These are phyloP conservation scores for Poeciliopsis gracilis DNA, from an alignment of 2,797 vertebrate species.

Conservation along the genomic window DNA sequence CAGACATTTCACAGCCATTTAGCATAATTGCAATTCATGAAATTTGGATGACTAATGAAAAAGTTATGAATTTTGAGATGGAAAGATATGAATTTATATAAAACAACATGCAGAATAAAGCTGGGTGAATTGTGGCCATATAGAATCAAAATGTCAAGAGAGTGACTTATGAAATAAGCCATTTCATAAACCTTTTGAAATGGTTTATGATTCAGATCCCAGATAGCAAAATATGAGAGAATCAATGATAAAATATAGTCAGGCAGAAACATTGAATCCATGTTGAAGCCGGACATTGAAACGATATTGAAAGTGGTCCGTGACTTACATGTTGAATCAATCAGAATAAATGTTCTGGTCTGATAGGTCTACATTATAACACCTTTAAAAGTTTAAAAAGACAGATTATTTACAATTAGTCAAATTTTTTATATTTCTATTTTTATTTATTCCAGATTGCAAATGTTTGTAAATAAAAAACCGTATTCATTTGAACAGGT, in stretches of 20 bases:
- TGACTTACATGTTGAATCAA: too few species aligned
- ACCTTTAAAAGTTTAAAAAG: too few species aligned
- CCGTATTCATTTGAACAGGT: not conserved
- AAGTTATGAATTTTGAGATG: not conserved
- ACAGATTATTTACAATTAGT: too few species aligned
- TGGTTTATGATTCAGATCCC: not conserved
- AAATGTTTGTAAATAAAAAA: not conserved
- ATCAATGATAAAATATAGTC: too few species aligned
- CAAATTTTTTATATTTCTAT: too few species aligned
- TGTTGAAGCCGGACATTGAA: too few species aligned
- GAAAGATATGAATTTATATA: not conserved
- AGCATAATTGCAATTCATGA: not conserved
- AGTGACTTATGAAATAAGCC: not conserved
- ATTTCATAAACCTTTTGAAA: not conserved
- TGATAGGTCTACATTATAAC: too few species aligned
- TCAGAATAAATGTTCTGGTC: too few species aligned
- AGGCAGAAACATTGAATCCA: too few species aligned
- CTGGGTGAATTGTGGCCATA: not conserved
- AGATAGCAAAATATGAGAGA: too few species aligned
- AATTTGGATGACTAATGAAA: not conserved
- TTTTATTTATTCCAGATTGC: not conserved
- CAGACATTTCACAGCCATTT: not conserved
- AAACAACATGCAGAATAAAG: not conserved
- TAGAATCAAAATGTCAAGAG: not conserved
- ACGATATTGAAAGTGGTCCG: too few species aligned